Evolutionary conservation across 2,888 invertebrate genomes (phyloP), one percentile per base, ranked within the genome.

Genomic region (Oxyteleia sp.): DNA sequence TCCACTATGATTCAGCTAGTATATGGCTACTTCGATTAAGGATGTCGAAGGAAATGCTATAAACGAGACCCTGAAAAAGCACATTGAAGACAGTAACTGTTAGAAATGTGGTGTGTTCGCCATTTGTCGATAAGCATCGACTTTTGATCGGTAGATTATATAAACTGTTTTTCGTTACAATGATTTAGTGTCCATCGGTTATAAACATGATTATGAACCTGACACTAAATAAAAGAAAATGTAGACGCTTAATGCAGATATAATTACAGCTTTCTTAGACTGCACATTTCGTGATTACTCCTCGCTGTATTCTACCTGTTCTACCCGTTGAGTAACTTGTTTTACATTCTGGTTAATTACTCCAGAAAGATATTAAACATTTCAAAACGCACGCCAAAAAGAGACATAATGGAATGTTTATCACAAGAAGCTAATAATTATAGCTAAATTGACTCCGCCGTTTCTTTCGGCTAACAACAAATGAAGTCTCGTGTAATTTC

Each of bases 381-480:
- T 1, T n/a, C 38, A 38, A 38, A 38, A 38, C n/a, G 38, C n/a
- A n/a, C 7, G n/a, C 38, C 13, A 38, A 38, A 38, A 11, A n/a
- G n/a, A 38, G 38, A n/a, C 1, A 11, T n/a, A 38, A n/a, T 38
- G 38, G 38, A n/a, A 38, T 38, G n/a, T n/a, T 38, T 38, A n/a
- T 38, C n/a, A n/a, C 38, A n/a, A 38, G 38, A 38, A n/a, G 38
- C 38, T 32, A n/a, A 38, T 38, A 11, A 38, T 38, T 38, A 38
- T 38, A 38, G 13, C n/a, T 38, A 38, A 38, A 38, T 38, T 32
- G 8, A 32, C 32, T 32, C 32, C 32, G 8, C 3, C 32, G 23
- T 23, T 23, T 23, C 2, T 23, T 23, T 5, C 23, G 5, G 3
- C 3, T 23, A 23, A 23, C 23, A 23, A 23, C 5, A 23, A n/a